Percentiles rank a stretch among this genome's conserved stretches.
phyloP scores from a whole-genome alignment of 2,888 invertebrate species.

The Eristalis intricaria region DNA sequence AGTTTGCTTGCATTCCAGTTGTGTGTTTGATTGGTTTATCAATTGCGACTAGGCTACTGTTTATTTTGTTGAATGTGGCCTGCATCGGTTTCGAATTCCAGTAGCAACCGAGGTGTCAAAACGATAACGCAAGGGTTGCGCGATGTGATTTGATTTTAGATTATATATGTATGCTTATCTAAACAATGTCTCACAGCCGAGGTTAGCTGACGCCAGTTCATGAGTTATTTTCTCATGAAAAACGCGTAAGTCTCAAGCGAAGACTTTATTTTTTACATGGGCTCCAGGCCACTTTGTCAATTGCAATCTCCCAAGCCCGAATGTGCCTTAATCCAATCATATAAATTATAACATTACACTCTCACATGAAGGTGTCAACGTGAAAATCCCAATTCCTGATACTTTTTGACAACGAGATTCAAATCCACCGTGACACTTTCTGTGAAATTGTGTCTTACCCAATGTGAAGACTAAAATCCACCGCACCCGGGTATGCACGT shows the following conservation, averaged over 20 bases:
- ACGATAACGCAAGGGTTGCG: constrained; percentile 33
- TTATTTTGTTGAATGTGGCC: constrained; percentile 37
- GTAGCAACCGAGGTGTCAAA: constrained; percentile 29
- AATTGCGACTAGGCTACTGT: constrained; percentile 12
- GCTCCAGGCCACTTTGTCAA: constrained; percentile 48
- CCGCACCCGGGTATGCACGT: constrained; percentile 2
- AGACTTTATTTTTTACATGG: background rate
- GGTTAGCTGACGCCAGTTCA: background rate
- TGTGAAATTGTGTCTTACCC: constrained; percentile 32
- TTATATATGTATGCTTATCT: background rate
- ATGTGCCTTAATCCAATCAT: constrained; percentile 43
- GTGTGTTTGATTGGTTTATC: constrained; percentile 36
- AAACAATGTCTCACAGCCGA: background rate
- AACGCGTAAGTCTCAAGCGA: background rate
- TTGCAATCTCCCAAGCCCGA: constrained; percentile 49
- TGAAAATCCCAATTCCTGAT: constrained; percentile 45
- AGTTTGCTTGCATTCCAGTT: constrained; percentile 29
- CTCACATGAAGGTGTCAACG: constrained; percentile 34
- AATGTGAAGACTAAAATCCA: constrained; percentile 25
- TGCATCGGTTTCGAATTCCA: constrained; percentile 31
- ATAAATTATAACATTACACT: constrained; percentile 34
- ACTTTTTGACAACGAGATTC: constrained; percentile 63
- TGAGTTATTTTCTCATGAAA: background rate
- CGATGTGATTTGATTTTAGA: background rate
- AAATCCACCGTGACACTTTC: constrained; percentile 54